These are phyloP conservation scores for Agelas oroides DNA, from an alignment of 37 sponge, comb jelly and placozoan species.

Conservation along the genomic window DNA sequence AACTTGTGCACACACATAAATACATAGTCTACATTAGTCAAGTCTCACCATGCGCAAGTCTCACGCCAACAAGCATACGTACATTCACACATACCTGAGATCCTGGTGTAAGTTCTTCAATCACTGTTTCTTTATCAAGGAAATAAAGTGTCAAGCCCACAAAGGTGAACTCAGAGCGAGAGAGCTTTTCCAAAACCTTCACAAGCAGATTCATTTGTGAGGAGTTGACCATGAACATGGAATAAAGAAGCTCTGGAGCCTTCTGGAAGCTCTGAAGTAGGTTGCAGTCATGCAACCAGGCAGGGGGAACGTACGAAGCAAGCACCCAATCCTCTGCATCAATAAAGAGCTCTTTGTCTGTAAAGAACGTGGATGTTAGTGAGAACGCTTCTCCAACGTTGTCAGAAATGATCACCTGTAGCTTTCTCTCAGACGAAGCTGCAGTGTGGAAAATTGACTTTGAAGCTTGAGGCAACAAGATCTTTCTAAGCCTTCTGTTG, in stretches of 20 bases:
- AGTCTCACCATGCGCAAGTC: too few species aligned
- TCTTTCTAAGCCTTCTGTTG: slow-evolving; percentile 19
- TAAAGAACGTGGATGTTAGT: slow-evolving; percentile 52
- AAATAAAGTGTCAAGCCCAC: slow-evolving; percentile 39
- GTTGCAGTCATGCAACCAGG: slow-evolving; percentile 49
- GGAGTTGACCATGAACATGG: slow-evolving; percentile 27
- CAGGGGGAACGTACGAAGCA: slow-evolving; percentile 35
- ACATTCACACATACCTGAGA: background rate
- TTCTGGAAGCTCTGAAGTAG: slow-evolving; percentile 20
- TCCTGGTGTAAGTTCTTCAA: background rate
- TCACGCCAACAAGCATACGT: too few species aligned
- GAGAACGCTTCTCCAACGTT: slow-evolving; percentile 33
- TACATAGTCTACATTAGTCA: too few species aligned
- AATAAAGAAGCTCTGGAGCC: slow-evolving; percentile 15
- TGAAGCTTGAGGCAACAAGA: background rate
- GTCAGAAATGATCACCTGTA: slow-evolving; percentile 21
- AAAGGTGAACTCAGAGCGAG: slow-evolving; percentile 44
- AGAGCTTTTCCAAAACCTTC: slow-evolving; percentile 57
- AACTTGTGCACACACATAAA: too few species aligned
- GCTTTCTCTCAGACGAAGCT: background rate
- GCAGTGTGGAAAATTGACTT: background rate
- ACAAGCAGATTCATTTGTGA: slow-evolving; percentile 19
- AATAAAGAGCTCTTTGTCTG: slow-evolving; percentile 72
- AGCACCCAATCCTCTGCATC: slow-evolving; percentile 37
- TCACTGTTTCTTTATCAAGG: background rate